A percentile compares a stretch with the other conserved stretches of the same genome.
Evolutionary conservation across 37 sponge, comb jelly and placozoan species (phyloP).

Genomic region (Haliclona indistincta): DNA sequence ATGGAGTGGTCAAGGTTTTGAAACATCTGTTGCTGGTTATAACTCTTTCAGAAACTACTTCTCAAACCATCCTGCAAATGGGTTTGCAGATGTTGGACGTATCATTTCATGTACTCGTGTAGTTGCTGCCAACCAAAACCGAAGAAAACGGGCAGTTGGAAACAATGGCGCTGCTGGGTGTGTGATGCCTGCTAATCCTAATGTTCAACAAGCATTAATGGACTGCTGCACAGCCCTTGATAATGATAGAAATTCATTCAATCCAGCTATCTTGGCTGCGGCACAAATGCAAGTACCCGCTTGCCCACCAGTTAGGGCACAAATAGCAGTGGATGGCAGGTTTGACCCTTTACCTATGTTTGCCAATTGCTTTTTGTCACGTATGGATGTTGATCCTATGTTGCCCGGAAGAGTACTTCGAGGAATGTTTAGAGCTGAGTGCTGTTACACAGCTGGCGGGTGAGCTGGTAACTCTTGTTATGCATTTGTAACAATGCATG

Average conservation of each 20-base stretch:
- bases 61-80: conserved; percentile 1
- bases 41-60: neutral
- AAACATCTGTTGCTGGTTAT: conserved; percentile 15
- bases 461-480: too few relatives aligned
- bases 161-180: too few relatives aligned
- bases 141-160: neutral
- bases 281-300: too few relatives aligned
- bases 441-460: conserved; percentile 3
- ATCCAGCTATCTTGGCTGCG: too few relatives aligned
- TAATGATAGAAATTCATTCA: neutral
- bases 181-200: neutral
- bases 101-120: neutral
- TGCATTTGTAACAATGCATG: too few relatives aligned
- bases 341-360: neutral
- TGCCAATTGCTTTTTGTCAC: conserved; percentile 1
- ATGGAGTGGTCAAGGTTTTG: conserved; percentile 17
- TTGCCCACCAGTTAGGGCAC: too few relatives aligned
- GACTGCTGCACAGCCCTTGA: neutral
- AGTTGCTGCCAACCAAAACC: neutral
- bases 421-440: neutral
- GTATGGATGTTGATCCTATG: too few relatives aligned
- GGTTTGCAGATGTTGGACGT: neutral
- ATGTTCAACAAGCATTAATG: neutral
- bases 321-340: neutral
- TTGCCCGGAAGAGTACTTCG: too few relatives aligned